phyloP scores from a whole-genome alignment of 2,113 vertebrate genomes.

The Paralichthys olivaceus region DNA sequence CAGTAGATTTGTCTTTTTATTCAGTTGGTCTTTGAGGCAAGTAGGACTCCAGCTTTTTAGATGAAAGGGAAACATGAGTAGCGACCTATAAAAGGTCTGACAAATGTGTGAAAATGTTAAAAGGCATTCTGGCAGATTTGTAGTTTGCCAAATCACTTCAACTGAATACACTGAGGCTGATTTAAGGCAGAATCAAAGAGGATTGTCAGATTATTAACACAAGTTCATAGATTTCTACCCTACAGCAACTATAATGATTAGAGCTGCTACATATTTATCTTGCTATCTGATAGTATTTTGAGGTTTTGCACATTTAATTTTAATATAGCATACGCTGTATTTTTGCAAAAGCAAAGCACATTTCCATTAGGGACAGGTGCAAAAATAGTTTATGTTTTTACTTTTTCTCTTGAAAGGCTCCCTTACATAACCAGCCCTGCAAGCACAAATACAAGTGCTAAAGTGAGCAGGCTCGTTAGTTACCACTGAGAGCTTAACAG shows the following conservation, averaged over 20 bases:
- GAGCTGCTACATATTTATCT: conserved; percentile 58
- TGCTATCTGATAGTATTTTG: conserved; percentile 19
- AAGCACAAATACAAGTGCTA: conserved; percentile 41
- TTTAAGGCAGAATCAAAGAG: conserved; percentile 56
- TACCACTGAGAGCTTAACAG: conserved; percentile 59
- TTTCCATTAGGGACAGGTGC: not conserved
- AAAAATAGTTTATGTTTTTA: not conserved
- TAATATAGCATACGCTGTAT: not conserved
- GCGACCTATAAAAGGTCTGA: conserved; percentile 10
- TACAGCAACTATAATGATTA: conserved; percentile 59
- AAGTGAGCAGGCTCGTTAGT: conserved; percentile 55
- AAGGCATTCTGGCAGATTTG: conserved; percentile 20
- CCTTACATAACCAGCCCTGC: conserved; percentile 21
- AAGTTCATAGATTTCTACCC: conserved; percentile 58
- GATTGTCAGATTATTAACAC: conserved; percentile 67
- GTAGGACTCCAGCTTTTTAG: not conserved
- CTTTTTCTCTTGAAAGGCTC: not conserved
- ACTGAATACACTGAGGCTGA: conserved; percentile 34
- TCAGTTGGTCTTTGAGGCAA: not conserved
- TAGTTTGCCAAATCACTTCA: conserved; percentile 30
- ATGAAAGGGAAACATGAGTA: conserved; percentile 23
- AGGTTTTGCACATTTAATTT: conserved; percentile 13
- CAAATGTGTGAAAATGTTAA: conserved; percentile 8
- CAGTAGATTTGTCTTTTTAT: conserved; percentile 19
- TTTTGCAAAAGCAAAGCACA: not conserved